phyloP scores from a whole-genome alignment of 23 tunicate species.

The Styela plicata region DNA sequence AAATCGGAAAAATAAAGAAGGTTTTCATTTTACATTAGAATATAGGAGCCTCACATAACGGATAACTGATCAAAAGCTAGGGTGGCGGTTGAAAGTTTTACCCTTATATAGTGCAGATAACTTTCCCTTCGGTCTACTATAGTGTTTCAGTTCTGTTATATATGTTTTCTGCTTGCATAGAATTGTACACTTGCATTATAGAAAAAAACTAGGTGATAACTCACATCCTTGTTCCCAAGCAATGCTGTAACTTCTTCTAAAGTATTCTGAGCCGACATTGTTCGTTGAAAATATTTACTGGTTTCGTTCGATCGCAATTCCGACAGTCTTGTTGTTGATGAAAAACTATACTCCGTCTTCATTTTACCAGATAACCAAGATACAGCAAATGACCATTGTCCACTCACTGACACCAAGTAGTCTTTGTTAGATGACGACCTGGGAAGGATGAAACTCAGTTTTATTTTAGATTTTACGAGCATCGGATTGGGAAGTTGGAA shows the following conservation, averaged over 20 bases:
- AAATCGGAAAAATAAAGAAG: too few species aligned
- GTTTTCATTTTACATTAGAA: too few species aligned
- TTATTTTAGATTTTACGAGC: too few species aligned
- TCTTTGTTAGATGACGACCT: constrained; percentile 28
- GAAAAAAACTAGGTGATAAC: background rate
- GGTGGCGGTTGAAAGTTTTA: too few species aligned
- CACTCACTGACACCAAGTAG: constrained; percentile 50
- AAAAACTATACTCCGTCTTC: constrained; percentile 46
- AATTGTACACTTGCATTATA: too few species aligned
- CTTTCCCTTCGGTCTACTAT: background rate
- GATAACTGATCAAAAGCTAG: too few species aligned
- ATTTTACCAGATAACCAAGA: constrained; percentile 66
- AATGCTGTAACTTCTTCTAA: constrained; percentile 79
- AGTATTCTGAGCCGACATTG: constrained; percentile 85
- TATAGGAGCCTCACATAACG: too few species aligned
- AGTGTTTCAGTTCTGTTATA: background rate
- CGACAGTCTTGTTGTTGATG: constrained; percentile 19
- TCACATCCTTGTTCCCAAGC: constrained; percentile 31
- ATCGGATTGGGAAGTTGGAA: too few species aligned
- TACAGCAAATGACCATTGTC: constrained; percentile 72
- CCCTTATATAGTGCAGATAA: too few species aligned
- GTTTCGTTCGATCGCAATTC: constrained; percentile 55
- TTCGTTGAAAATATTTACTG: constrained; percentile 73
- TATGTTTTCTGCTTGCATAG: too few species aligned
- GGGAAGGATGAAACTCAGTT: too few species aligned